Conservation (phyloP, 2,113 vertebrate species). For the Hypanus sabinus region DNA sequence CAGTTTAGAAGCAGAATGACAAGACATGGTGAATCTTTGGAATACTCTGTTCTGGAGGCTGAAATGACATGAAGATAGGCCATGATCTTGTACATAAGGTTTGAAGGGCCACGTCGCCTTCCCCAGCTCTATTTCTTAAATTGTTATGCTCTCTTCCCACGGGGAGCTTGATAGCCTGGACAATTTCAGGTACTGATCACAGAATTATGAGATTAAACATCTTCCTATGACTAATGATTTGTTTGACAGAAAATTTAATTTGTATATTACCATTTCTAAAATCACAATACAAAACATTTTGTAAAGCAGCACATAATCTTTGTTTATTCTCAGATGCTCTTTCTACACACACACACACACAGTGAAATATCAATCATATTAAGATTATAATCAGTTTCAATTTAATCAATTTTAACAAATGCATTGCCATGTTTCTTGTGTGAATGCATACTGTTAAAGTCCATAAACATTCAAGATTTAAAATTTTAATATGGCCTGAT, state of each 20-base stretch:
- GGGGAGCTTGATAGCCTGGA: background rate
- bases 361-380: background rate
- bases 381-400: background rate
- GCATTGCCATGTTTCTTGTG: background rate
- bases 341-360: too few species aligned
- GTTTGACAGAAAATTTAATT: background rate
- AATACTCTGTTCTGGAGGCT: too few species aligned
- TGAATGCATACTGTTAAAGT: background rate
- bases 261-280: background rate
- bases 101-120: background rate
- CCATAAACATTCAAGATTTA: background rate
- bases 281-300: background rate
- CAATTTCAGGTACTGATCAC: background rate
- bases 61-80: too few species aligned
- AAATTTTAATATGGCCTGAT: constrained; percentile 6
- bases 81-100: too few species aligned
- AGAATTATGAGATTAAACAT: background rate
- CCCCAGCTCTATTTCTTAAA: background rate
- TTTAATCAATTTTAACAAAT: background rate
- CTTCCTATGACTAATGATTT: background rate
- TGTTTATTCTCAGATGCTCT: background rate
- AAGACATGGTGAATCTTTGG: too few species aligned
- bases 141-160: background rate
- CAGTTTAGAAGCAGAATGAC: too few species aligned
- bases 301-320: background rate